A percentile compares a stretch with the other conserved stretches of the same genome.
Evolutionary conservation across 2,888 invertebrate species (phyloP).

Genomic region (Andrena dorsata): DNA sequence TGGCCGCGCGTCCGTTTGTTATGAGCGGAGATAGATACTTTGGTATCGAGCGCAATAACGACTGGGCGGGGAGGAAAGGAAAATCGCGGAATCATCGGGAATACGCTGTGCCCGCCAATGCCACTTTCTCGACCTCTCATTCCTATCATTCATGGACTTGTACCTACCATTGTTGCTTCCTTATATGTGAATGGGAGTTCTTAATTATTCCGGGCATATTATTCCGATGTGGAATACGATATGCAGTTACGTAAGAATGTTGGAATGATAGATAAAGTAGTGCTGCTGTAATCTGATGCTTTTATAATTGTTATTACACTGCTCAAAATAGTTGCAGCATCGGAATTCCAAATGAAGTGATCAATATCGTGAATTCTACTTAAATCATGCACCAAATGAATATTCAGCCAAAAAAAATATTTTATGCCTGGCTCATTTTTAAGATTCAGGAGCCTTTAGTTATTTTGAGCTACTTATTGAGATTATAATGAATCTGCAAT

Average conservation of each 20-base stretch:
- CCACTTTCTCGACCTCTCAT: constrained; percentile 60
- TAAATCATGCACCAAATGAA: too few species aligned
- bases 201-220: not conserved
- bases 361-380: too few species aligned
- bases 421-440: too few species aligned
- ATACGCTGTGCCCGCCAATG: constrained; percentile 31
- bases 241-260: not conserved
- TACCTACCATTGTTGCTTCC: not conserved
- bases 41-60: constrained; percentile 38
- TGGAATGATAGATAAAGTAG: too few species aligned
- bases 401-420: too few species aligned
- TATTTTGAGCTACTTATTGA: too few species aligned
- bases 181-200: not conserved
- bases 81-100: constrained; percentile 45
- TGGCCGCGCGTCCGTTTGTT: not conserved
- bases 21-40: not conserved
- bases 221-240: not conserved
- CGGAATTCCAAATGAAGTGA: too few species aligned
- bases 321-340: too few species aligned
- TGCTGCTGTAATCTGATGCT: too few species aligned
- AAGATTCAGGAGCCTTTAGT: too few species aligned
- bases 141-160: constrained; percentile 5
- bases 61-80: constrained; percentile 48
- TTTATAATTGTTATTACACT: too few species aligned
- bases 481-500: too few species aligned